phyloP scores from a whole-genome alignment of 2,113 vertebrate species.

The Fulmarus glacialis region DNA sequence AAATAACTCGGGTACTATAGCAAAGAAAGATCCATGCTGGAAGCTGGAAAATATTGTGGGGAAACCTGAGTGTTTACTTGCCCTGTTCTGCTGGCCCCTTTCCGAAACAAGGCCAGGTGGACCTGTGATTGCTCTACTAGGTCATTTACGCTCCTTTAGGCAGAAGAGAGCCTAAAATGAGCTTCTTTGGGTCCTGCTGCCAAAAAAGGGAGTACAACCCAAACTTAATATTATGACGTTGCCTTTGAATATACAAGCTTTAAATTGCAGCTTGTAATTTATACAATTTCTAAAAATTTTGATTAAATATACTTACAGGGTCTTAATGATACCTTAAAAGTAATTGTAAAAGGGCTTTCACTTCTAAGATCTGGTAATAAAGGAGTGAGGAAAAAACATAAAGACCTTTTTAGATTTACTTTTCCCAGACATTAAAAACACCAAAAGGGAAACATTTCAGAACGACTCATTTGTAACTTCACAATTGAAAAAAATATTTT shows the following conservation, averaged over 20 bases:
- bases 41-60: background rate
- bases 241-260: background rate
- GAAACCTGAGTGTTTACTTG: background rate
- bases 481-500: slow-evolving; percentile 46
- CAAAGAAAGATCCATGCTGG: background rate
- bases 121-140: background rate
- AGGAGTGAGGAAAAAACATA: background rate
- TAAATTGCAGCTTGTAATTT: background rate
- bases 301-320: background rate
- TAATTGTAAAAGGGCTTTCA: slow-evolving; percentile 3
- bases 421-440: slow-evolving; percentile 24
- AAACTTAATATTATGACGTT: background rate
- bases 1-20: background rate
- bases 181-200: background rate
- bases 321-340: slow-evolving; percentile 3
- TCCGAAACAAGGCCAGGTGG: background rate
- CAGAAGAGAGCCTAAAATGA: background rate
- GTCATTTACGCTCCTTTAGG: background rate
- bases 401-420: background rate
- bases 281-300: background rate
- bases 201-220: background rate
- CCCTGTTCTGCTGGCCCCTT: background rate
- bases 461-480: slow-evolving; percentile 36
- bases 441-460: slow-evolving; percentile 9
- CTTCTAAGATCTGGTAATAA: background rate